These are phyloP conservation scores for Zophobas morio DNA, from an alignment of 1,140 invertebrate species.

Conservation along the genomic window DNA sequence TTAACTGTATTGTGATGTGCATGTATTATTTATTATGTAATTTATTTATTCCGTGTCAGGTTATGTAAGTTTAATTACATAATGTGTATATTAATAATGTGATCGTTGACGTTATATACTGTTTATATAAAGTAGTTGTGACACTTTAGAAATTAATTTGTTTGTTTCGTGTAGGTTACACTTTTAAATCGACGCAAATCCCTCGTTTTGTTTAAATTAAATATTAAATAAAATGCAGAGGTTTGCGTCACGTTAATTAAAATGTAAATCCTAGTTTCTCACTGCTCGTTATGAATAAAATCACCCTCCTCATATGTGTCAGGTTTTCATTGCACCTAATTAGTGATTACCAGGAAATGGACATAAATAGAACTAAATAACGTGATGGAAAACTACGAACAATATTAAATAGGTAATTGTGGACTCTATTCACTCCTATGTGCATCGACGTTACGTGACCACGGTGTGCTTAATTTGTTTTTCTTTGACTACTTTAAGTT, in stretches of 20 bases:
- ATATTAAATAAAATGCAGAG: not conserved
- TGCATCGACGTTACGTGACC: too few species aligned
- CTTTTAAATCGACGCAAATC: too few species aligned
- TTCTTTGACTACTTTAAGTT: too few species aligned
- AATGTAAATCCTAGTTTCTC: not conserved
- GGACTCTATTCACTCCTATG: too few species aligned
- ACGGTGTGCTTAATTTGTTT: too few species aligned
- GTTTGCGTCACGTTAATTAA: not conserved
- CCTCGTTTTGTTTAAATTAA: too few species aligned
- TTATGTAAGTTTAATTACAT: constrained; percentile 43
- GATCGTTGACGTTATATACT: not conserved
- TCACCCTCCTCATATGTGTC: too few species aligned
- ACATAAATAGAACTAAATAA: not conserved
- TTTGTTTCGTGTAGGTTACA: not conserved
- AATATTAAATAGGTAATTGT: not conserved
- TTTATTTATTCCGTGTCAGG: constrained; percentile 27
- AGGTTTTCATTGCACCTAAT: too few species aligned
- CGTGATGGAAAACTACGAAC: not conserved
- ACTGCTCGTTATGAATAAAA: not conserved
- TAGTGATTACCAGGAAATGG: not conserved
- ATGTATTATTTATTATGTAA: constrained; percentile 19
- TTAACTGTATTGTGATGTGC: constrained; percentile 2
- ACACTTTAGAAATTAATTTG: not conserved
- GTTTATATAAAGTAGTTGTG: constrained; percentile 4
- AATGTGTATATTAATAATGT: constrained; percentile 9